Base-by-base conservation (phyloP, 2,113 vertebrate genomes). In the Sardina pilchardus region DNA sequence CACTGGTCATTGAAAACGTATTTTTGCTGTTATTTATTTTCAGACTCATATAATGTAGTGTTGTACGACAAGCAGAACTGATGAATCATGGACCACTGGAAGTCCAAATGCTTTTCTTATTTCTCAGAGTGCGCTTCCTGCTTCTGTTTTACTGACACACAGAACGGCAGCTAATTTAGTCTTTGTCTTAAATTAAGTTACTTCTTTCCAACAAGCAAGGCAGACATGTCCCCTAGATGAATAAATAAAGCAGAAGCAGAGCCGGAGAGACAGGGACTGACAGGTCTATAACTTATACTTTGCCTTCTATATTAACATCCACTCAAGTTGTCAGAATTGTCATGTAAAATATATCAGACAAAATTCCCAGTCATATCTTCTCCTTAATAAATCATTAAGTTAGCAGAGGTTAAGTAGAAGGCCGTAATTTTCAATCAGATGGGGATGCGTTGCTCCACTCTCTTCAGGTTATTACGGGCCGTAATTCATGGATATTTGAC, bases 321-420 rank as follows among this genome's bases (percentile, higher is more conserved):
- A 78, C 71, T 78, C 30, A 78, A 78, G 34, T 34, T 78, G 71
- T 78, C 71, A 78, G 71, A 78, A 78, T 78, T 34, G 71, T 78
- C 71, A 78, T 78, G 71, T 78, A 78, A 78, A 78, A 78, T 78
- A 78, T 78, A 78, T 78, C 12, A 78, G 71, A 36, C 71, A 34
- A 34, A 78, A 36, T 34, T 78, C 71, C 8, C 30, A 78, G 71
- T 34, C 63, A 30, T 78, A 34, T 34, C 26, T 78, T 17, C 36
- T 14, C 30, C 71, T 78, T 19, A 36, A 78, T 78, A 78, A 78
- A 78, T 78, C 71, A 78, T 78, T 78, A 78, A 36, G 71, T 78
- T 30, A 34, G 16, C 30, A 78, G 71, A 78, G 71, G 71, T 78
- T 78, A 36, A 78, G 36, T 78, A 78, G 71, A 34, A 34, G 71